These are phyloP conservation scores for Scolanthus callimorphus DNA, from an alignment of 92 coral and sea anemone species.

Conservation along the genomic window DNA sequence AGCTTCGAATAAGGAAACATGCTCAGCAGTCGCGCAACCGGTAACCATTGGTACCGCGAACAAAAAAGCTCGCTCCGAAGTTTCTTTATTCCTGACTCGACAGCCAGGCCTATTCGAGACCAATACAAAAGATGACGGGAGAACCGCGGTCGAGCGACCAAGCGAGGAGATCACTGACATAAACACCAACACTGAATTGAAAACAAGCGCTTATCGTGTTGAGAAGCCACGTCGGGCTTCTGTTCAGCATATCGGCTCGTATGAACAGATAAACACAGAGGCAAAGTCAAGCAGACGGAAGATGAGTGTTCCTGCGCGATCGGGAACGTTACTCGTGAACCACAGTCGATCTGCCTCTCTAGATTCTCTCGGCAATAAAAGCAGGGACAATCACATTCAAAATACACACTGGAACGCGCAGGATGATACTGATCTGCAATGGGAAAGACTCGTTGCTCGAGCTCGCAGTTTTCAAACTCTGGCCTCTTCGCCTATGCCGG, in stretches of 20 bases:
- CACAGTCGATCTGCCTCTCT: neutral
- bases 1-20: conserved; percentile 17
- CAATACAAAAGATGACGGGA: neutral
- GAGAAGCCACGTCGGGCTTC: neutral
- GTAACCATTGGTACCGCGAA: conserved; percentile 7
- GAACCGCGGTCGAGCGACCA: neutral
- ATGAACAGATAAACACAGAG: neutral
- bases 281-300: neutral
- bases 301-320: neutral
- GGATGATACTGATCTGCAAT: conserved; percentile 24
- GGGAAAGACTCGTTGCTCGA: conserved; percentile 30
- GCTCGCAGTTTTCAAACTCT: conserved; percentile 14
- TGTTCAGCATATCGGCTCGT: conserved; percentile 3
- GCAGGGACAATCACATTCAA: neutral
- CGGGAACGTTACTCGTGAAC: neutral
- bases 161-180: neutral
- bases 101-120: neutral
- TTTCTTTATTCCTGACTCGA: neutral
- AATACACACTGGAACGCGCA: neutral
- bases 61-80: neutral
- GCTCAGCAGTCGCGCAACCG: conserved; percentile 26
- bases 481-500: conserved; percentile 8
- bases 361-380: neutral
- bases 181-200: neutral
- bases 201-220: neutral